phyloP scores from a whole-genome alignment of 2,113 vertebrate genomes.

The Carlito syrichta region DNA sequence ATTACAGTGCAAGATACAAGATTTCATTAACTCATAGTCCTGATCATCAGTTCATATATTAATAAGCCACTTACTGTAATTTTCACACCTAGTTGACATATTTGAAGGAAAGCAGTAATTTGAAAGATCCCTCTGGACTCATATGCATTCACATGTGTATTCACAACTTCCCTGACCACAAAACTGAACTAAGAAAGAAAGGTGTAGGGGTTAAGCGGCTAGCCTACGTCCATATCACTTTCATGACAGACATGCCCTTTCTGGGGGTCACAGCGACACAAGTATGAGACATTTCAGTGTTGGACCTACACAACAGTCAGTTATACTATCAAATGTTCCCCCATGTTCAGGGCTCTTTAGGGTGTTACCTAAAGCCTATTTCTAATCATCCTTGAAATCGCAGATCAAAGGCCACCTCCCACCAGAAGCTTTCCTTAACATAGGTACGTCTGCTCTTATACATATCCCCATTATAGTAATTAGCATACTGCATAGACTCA shows the following conservation, averaged over 20 bases:
- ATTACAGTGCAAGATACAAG: background rate
- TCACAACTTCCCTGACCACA: conserved; percentile 30
- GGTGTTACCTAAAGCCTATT: background rate
- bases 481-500: conserved; percentile 10
- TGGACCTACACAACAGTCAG: conserved; percentile 21
- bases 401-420: background rate
- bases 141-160: too few species aligned
- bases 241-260: background rate
- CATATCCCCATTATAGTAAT: background rate
- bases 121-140: conserved; percentile 36
- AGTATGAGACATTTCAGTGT: background rate
- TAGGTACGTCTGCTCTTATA: background rate
- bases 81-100: conserved; percentile 21
- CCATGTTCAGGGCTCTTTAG: background rate
- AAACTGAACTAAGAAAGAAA: conserved; percentile 43
- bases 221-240: background rate
- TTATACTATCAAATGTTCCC: background rate
- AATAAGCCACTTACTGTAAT: conserved; percentile 29
- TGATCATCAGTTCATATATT: conserved; percentile 22
- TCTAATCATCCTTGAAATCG: conserved; percentile 31
- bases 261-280: conserved; percentile 15
- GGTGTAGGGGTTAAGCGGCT: background rate
- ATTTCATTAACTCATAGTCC: conserved; percentile 34
- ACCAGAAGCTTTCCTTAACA: conserved; percentile 9
- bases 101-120: conserved; percentile 46